Evolutionary conservation across 2,113 vertebrate species (phyloP).

Genomic region (Tachysurus vachellii): DNA sequence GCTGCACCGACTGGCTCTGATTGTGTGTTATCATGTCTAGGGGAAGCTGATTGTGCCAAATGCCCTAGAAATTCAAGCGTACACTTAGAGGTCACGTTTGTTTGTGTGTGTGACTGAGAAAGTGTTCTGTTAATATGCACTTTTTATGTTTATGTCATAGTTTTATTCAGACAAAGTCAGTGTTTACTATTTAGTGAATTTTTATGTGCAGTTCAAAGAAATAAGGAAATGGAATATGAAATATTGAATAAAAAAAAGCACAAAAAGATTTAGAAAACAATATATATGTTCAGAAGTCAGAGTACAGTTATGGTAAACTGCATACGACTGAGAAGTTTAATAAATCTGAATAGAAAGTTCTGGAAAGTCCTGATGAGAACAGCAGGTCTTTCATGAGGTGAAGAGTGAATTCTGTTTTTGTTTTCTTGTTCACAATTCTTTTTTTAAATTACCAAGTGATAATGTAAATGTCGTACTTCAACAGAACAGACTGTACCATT

Average conservation of each 20-base stretch:
- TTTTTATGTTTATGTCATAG: background rate
- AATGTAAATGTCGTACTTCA: no score
- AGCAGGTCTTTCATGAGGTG: background rate
- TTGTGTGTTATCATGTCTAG: conserved; percentile 59
- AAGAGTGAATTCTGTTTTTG: no score
- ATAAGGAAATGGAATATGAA: background rate
- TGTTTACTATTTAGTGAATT: background rate
- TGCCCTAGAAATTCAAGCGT: conserved; percentile 33
- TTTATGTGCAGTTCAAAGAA: background rate
- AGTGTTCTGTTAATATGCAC: background rate
- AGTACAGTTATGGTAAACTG: background rate
- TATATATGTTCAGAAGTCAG: background rate
- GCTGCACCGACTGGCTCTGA: conserved; percentile 35
- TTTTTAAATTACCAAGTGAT: no score
- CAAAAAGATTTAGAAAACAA: background rate
- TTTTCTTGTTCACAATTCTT: background rate
- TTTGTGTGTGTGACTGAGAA: conserved; percentile 14
- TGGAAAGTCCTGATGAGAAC: background rate
- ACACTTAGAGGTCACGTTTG: conserved; percentile 30
- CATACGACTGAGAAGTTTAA: background rate
- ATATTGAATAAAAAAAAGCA: background rate
- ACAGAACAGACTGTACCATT: no score
- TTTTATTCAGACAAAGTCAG: background rate
- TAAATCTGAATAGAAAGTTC: background rate
- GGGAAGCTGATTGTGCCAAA: conserved; percentile 63